Evolutionary conservation across 2,888 invertebrate species (phyloP), one percentile per base, ranked within the genome.

Genomic region (Orgyia antiqua): DNA sequence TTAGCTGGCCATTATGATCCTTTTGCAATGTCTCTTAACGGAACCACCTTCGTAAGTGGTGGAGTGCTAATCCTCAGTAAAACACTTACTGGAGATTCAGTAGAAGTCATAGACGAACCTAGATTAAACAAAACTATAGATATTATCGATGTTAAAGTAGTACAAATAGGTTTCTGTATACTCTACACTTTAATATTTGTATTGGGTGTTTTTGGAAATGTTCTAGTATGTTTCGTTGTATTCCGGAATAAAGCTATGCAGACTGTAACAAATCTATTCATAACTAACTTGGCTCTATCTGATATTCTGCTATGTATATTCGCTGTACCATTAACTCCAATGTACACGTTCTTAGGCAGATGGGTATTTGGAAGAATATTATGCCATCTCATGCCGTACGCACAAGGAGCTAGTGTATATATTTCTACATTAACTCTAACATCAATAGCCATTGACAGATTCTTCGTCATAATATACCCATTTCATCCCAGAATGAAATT

Each of bases 391-490:
- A 93, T 97, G 45, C 93, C 96, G 0, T 94, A 94, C 71, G 92
- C 94, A 5, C 94, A 94, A 79, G 95, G 94, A 11, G 92, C 93
- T 28, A 94, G 94, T 63, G 95, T 97, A 24, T 97, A 96, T 78
- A 95, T 96, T 45, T 95, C 95, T 13, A 95, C 96, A 0, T 83
- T 96, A 34, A 97, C 97, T 0, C 87, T 97, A 11, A 96, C 95
- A n/a, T 94, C 95, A 13, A 97, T 97, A 53, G 96, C 97, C 3
- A 91, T 96, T 45, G 97, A 97, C 73, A 89, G 97, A 42, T 97
- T 94, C 74, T 93, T 95, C 61, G 96, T 96, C 33, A 97, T 97
- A 52, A 92, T 96, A 38, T 93, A 95, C 60, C 96, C 96, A 0
- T 94, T 95, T 73, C 88, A 91, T 58, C 94, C 93, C 2, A 88